Evolutionary conservation across 2,797 vertebrate genomes (phyloP), one percentile per base, ranked within the genome.

Genomic region (Delichon dasypus): DNA sequence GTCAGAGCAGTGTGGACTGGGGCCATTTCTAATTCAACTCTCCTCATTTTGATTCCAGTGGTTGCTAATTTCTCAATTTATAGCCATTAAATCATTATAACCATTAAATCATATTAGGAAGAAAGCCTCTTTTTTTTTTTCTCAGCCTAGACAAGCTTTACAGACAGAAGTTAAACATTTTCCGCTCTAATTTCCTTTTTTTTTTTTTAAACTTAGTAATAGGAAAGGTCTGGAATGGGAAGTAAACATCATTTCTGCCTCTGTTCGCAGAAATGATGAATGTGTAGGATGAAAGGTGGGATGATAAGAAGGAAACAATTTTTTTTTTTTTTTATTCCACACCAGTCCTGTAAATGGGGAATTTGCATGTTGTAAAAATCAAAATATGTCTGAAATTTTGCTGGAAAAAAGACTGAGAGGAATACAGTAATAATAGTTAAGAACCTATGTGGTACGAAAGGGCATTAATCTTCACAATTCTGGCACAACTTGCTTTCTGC

Each of bases 61-160:
- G 30, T 26, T 78, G 60, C 70, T 89, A 67, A 89, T 88, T 91
- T 95, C 73, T 94, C 40, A 61, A 48, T 90, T 94, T 88, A 75
- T 80, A 92, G 44, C 47, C 65, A 71, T 93, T 87, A 75, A 92
- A 34, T 90, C 73, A 88, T 80, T 88, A 65, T 20, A 85, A 40
- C 57, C 70, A 90, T 90, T 92, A 80, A 90, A 79, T 94, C 54
- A 89, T 83, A 93, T 89, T 87, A 78, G 76, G 72, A 89, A 85
- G 54, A 93, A 89, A 89, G 34, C 32, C 21, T 38, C 1, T 38
- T 62, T 83, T 34, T 8, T 58, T 30, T 34, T 76, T 42, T n/a
- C 13, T 61, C 38, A 82, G 72, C 67, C 57, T 42, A 54, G 62
- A 32, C 44, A 64, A 54, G 60, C 57, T 64, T 71, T 71, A 12